phyloP scores from a whole-genome alignment of 2,797 vertebrate genomes.

The Oophaga sylvatica region DNA sequence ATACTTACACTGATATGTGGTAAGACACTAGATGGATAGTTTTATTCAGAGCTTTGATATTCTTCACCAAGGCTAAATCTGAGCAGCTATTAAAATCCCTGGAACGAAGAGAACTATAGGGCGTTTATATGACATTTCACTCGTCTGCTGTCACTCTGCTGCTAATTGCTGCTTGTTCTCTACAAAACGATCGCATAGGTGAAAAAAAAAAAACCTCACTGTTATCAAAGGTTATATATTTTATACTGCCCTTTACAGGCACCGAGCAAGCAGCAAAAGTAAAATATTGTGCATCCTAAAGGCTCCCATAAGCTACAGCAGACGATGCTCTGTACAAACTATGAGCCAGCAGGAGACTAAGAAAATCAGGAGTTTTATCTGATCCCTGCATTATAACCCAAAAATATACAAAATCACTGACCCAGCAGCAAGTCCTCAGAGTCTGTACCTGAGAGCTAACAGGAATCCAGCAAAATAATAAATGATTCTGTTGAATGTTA shows the following conservation, averaged over 20 bases:
- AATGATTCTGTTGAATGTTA: too few species aligned
- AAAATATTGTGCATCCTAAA: background rate
- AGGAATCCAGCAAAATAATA: too few species aligned
- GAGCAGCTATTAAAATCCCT: background rate
- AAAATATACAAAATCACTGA: too few species aligned
- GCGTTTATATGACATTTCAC: slow-evolving; percentile 7
- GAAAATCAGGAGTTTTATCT: too few species aligned
- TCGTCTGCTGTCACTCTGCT: background rate
- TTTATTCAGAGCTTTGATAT: background rate
- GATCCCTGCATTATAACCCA: too few species aligned
- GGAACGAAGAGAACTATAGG: background rate
- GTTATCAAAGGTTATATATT: background rate
- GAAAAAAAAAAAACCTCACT: background rate
- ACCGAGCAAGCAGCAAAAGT: background rate
- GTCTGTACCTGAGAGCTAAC: too few species aligned
- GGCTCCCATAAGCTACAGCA: background rate
- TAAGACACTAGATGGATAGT: background rate
- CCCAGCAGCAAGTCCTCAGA: too few species aligned
- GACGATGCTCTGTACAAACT: background rate
- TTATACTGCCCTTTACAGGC: background rate
- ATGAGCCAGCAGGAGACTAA: background rate
- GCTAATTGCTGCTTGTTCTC: background rate
- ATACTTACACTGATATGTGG: background rate
- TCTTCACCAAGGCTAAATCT: slow-evolving; percentile 10
- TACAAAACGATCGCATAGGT: background rate